phyloP scores from a whole-genome alignment of 2,113 vertebrate genomes.

The Oncorhynchus mykiss region DNA sequence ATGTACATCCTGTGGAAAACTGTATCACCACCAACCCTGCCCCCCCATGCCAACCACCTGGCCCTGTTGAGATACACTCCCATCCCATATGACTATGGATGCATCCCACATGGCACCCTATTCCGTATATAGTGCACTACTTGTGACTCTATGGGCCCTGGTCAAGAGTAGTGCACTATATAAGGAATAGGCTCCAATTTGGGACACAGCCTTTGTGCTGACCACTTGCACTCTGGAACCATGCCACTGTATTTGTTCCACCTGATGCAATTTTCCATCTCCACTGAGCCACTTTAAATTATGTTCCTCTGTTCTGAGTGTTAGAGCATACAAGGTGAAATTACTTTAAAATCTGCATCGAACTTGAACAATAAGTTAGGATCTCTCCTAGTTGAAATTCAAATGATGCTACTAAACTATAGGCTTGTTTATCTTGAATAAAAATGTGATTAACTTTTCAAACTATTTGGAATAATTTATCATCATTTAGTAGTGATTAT shows the following conservation, averaged over 20 bases:
- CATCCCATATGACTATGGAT: neutral
- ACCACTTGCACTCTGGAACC: constrained; percentile 1
- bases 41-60: constrained; percentile 33
- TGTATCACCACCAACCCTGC: constrained; percentile 25
- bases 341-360: neutral
- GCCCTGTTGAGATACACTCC: constrained; percentile 23
- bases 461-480: too few species aligned
- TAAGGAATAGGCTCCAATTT: too few species aligned
- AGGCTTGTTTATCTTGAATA: too few species aligned
- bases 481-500: too few species aligned
- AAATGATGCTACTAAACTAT: too few species aligned
- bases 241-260: neutral
- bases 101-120: too few species aligned
- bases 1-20: constrained; percentile 34
- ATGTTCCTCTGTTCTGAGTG: neutral
- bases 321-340: neutral
- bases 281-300: neutral
- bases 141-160: too few species aligned
- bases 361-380: neutral
- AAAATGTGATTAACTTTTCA: too few species aligned
- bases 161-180: too few species aligned
- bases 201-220: neutral
- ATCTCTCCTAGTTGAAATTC: too few species aligned
- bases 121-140: too few species aligned
- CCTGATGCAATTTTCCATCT: neutral